These are phyloP conservation scores for Wiebesia pumilae DNA, from an alignment of 1,140 invertebrate species.

Conservation along the genomic window DNA sequence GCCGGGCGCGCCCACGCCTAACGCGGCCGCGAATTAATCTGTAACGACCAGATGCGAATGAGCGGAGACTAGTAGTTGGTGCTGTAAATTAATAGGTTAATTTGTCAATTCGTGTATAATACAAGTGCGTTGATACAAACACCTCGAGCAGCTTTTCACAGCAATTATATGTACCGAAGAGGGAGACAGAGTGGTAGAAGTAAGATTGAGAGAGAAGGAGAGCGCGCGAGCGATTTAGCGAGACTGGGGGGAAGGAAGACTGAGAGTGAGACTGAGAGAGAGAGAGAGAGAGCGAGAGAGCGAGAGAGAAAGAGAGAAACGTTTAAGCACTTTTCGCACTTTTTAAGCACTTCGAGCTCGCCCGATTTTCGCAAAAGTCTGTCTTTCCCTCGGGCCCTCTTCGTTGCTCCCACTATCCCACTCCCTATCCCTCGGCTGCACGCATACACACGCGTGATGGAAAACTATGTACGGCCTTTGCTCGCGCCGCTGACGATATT, in stretches of 20 bases:
- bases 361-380: not conserved
- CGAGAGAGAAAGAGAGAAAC: not conserved
- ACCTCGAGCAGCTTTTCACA: constrained; percentile 20
- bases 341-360: not conserved
- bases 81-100: constrained; percentile 37
- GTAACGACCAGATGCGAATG: not conserved
- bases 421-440: too few species aligned
- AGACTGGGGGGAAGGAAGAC: not conserved
- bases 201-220: not conserved
- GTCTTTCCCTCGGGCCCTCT: not conserved
- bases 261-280: too few species aligned
- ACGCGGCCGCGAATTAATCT: not conserved
- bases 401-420: not conserved
- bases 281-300: too few species aligned
- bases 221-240: not conserved
- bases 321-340: not conserved
- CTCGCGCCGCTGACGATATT: not conserved
- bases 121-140: constrained; percentile 35
- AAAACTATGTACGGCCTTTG: constrained; percentile 19
- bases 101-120: constrained; percentile 34
- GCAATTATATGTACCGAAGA: not conserved
- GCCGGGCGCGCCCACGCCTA: too few species aligned
- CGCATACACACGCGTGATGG: not conserved
- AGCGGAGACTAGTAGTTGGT: constrained; percentile 4
- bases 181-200: too few species aligned